Percentiles rank a stretch among this genome's conserved stretches.
phyloP scores from a whole-genome alignment of 2,888 invertebrate species.

The Papilio demoleus region DNA sequence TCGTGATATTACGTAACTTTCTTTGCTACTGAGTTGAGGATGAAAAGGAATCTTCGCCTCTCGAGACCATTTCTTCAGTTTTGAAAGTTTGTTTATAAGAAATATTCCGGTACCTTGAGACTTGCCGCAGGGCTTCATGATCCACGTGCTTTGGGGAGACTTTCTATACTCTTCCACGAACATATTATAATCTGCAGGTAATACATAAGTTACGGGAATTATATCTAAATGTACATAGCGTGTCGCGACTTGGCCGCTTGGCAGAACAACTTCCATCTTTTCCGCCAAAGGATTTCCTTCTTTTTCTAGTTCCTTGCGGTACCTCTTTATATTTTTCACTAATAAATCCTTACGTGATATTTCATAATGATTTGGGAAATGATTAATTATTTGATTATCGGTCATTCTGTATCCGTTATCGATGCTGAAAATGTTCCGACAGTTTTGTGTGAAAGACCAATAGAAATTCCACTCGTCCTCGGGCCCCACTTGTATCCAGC shows the following conservation, averaged over 20 bases:
- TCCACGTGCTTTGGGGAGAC: constrained; percentile 97
- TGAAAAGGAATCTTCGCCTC: constrained; percentile 87
- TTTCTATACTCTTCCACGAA: constrained; percentile 98
- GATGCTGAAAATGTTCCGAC: constrained; percentile 85
- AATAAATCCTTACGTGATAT: constrained; percentile 96
- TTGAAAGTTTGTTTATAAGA: constrained; percentile 96
- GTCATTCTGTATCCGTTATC: constrained; percentile 76
- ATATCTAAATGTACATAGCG: constrained; percentile 94
- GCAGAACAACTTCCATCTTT: constrained; percentile 80
- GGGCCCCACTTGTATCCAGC: constrained; percentile 92
- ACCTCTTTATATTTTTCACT: constrained; percentile 97
- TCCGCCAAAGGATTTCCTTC: constrained; percentile 94
- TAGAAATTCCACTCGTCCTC: constrained; percentile 99
- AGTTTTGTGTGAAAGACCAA: constrained; percentile 95
- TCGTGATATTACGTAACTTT: constrained; percentile 98
- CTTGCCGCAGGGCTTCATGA: constrained; percentile 98
- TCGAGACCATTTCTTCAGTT: constrained; percentile 95
- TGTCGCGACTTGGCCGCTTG: constrained; percentile 85
- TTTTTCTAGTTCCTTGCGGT: constrained; percentile 94
- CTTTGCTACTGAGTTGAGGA: constrained; percentile 90
- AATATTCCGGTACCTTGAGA: constrained; percentile 97
- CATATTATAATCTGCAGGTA: constrained; percentile 98
- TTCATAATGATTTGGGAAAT: constrained; percentile 98
- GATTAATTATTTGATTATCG: constrained; percentile 38
- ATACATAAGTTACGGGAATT: constrained; percentile 96